Base-by-base conservation (phyloP, 2,113 vertebrate genomes). In the Limanda limanda region DNA sequence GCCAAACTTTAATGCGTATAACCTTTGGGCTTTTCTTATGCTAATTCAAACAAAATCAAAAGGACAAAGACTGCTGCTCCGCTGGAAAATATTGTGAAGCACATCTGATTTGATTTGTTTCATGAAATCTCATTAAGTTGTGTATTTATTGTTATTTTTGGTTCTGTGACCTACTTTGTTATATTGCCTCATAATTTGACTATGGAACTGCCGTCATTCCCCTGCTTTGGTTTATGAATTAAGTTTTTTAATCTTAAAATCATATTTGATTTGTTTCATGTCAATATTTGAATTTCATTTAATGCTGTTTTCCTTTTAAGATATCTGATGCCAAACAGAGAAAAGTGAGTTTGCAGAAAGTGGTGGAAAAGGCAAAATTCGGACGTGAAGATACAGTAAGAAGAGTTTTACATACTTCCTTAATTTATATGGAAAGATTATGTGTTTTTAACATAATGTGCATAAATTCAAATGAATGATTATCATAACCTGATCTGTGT, bases 341-440 rank as follows among this genome's bases (percentile, higher is more conserved):
- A 27, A 95, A 96, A 75, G 83, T 58, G 2, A 69, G 82, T 35
- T 85, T 97, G 20, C 91, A 96, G 68, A 95, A 95, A 78, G 93
- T 65, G 14, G 92, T 97, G 2, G 93, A 96, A 68, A 97, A 96
- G 83, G 95, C 95, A 2, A 97, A 95, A 95, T 83, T 94, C 65
- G 98, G 97, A 88, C 96, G 97, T 31, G 88, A 96, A 80, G 94
- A 98, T 75, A 97, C 96, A 5, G 97, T 99, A 94, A 93, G 95
- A 91, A 68, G 7, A 48, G 51, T 15, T 52, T 25, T 4, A 23
- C 12, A 2, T 35, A 2, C 17, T 40, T 24, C 1, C 11, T 0
- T 15, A 14, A n/a, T 5, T 52, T 51, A n/a, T 56, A 48, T 3
- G 0, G 6, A 31, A 31, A 31, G 31, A 31, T 7, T 31, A 31